These are phyloP conservation scores for Parazoanthus darwini DNA, from an alignment of 92 coral and sea anemone genomes.

Conservation along the genomic window DNA sequence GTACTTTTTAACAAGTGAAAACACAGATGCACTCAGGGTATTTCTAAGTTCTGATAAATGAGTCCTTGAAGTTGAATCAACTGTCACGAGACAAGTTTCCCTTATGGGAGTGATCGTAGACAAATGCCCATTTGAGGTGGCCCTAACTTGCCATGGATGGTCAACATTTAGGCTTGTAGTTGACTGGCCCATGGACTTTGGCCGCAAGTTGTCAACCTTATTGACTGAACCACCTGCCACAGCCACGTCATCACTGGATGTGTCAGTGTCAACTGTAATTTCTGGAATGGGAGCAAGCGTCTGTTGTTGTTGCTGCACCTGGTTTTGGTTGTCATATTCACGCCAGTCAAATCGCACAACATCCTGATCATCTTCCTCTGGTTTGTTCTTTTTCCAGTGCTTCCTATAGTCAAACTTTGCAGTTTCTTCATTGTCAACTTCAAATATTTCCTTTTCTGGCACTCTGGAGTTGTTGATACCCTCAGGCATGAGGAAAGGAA, in stretches of 20 bases:
- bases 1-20: slow-evolving; percentile 72
- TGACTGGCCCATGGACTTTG: slow-evolving; percentile 23
- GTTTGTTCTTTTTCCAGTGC: neutral
- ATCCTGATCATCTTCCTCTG: neutral
- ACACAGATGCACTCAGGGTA: slow-evolving; percentile 77
- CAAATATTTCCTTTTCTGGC: slow-evolving; percentile 65
- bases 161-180: slow-evolving; percentile 21
- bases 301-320: neutral
- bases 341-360: slow-evolving; percentile 47
- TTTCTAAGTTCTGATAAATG: slow-evolving; percentile 68
- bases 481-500: slow-evolving; percentile 93
- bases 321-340: slow-evolving; percentile 22
- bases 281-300: slow-evolving; percentile 33
- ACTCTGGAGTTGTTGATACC: slow-evolving; percentile 62
- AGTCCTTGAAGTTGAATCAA: slow-evolving; percentile 61
- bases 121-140: slow-evolving; percentile 51
- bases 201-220: neutral
- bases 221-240: neutral
- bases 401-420: slow-evolving; percentile 39
- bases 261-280: slow-evolving; percentile 15
- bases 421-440: slow-evolving; percentile 55
- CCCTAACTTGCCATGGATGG: slow-evolving; percentile 57
- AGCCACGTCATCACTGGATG: neutral
- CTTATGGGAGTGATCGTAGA: slow-evolving; percentile 52
- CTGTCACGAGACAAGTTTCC: slow-evolving; percentile 75